These are phyloP conservation scores for Clupea harengus DNA, from an alignment of 2,113 vertebrate species.

Conservation along the genomic window DNA sequence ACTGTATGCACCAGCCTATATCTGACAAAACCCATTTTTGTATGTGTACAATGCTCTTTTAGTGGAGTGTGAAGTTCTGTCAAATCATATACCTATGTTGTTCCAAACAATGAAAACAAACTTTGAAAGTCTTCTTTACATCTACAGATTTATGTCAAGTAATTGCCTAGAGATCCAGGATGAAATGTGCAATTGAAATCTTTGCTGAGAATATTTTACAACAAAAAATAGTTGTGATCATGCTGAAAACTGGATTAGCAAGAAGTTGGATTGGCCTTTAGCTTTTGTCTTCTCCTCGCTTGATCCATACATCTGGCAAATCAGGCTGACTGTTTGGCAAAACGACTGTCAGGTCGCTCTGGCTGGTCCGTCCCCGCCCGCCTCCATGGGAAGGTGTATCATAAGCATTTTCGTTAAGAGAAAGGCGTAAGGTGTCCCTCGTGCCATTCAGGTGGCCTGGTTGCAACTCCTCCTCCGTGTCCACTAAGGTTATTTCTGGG, in stretches of 20 bases:
- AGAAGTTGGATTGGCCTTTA: constrained; percentile 42
- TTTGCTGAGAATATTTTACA: background rate
- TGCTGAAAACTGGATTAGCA: constrained; percentile 11
- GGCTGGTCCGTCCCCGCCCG: constrained; percentile 73
- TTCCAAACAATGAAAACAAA: background rate
- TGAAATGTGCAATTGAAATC: too few relatives aligned
- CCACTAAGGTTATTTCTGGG: constrained; percentile 27
- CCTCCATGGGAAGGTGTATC: constrained; percentile 69
- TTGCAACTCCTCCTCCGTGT: constrained; percentile 34
- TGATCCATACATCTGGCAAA: constrained; percentile 95
- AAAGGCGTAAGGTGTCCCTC: constrained; percentile 87
- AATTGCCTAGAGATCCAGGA: too few relatives aligned
- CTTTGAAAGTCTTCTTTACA: background rate
- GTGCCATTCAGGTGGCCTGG: constrained; percentile 86
- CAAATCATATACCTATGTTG: background rate
- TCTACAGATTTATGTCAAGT: background rate
- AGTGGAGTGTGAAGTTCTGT: background rate
- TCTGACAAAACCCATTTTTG: background rate
- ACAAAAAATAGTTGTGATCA: constrained; percentile 21
- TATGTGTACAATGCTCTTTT: background rate
- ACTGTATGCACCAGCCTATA: background rate
- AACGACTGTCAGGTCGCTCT: constrained; percentile 79
- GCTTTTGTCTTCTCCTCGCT: constrained; percentile 79
- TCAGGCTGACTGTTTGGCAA: constrained; percentile 94
- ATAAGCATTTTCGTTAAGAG: constrained; percentile 85